Evolutionary conservation across 2,113 vertebrate genomes (phyloP), one percentile per base, ranked within the genome.

Genomic region (Onychostruthus taczanowskii): DNA sequence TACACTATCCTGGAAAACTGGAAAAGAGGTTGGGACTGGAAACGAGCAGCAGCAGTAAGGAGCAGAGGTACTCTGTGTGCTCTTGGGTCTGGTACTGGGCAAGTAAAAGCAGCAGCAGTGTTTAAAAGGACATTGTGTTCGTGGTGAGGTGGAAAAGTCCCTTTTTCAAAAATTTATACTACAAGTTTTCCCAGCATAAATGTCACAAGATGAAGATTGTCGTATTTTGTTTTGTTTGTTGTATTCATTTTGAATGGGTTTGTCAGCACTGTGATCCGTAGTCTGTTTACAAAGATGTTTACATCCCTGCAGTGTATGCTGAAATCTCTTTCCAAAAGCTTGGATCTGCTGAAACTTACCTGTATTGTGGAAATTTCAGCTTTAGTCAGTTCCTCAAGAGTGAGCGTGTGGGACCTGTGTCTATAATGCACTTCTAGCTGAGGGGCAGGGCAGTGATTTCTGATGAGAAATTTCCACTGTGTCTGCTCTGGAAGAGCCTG

Each of bases 361-460:
- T 53, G 17, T 43, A 43, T 19, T 8, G 58, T 53, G 46, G 35
- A 46, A 59, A 67, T 59, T 77, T 41, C 49, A 46, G 1, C 21
- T 76, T 31, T 1, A 11, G 31, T 37, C 46, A 41, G 13, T 39
- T 62, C n/a, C 18, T 72, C 0, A 0, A 0, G 46, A 80, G 50
- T 12, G 15, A 68, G 28, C 44, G 23, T 21, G 1, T 16, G 22
- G 53, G 49, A 66, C 30, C 30, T 58, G 53, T 49, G 58, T 62
- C 70, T 91, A 1, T 56, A 64, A 44, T 11, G 22, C 31, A n/a
- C 9, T 47, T 92, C 49, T 37, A 73, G 33, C 27, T 70, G 73
- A 73, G 82, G 66, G 33, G 39, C 56, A 82, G 53, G 75, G 26
- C 46, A 27, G 52, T 58, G 26, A 14, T 88, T 85, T 31, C 81